Base-by-base conservation (phyloP, 2,113 vertebrate genomes). In the Saguinus imperator region DNA sequence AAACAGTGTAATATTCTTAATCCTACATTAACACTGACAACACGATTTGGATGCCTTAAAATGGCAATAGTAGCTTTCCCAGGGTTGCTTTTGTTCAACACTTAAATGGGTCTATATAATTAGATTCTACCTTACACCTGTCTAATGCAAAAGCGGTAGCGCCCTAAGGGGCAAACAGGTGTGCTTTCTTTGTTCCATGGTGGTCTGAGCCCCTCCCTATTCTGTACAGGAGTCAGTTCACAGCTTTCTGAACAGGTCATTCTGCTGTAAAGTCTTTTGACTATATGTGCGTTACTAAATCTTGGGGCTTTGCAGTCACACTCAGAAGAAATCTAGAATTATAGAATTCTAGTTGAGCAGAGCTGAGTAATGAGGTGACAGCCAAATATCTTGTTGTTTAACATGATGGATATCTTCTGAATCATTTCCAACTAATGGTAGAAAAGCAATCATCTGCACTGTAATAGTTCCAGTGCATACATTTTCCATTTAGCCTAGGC, bases 321-420 rank as follows among this genome's bases (percentile, higher is more conserved):
- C n/a, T 93, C 70, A 45, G 84, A 20, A 95, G 64, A 66, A 73
- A 84, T 72, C 37, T 32, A 89, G 27, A 93, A 55, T 94, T 89
- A 32, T 5, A 91, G 66, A 87, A 85, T 50, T 88, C 80, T 64
- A n/a, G 32, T 37, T 58, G 89, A 91, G n/a, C 48, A 82, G 87
- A n/a, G 70, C 89, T 61, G 76, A 75, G 35, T 64, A 45, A 75
- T 43, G 52, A 76, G 14, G 45, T 25, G 6, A n/a, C 35, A 58
- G n/a, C 70, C 64, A 90, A 88, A 37, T 70, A 4, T n/a, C 66
- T 88, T 92, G 21, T 72, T 50, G 21, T 88, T 92, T 82, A 88
- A 80, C 55, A 35, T 52, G 40, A 40, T 81, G 18, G 14, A 64
- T 72, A 1, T 64, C 43, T 89, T 57, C 37, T 1, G 12, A 50